Conservation (phyloP, 1,140 invertebrate genomes). For the Triops longicaudatus region DNA sequence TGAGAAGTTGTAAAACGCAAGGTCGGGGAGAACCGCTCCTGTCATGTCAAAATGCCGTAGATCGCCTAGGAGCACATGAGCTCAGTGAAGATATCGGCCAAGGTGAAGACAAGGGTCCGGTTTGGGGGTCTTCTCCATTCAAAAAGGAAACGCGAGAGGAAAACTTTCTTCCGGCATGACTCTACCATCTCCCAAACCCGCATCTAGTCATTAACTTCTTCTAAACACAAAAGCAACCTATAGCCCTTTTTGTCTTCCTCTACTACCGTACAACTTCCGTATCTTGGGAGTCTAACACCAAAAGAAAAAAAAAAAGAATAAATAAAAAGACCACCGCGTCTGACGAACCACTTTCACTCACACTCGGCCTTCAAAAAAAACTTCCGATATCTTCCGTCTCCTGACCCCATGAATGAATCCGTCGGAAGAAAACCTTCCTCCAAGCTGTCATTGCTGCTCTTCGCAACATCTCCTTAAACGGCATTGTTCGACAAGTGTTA, state of each 20-base stretch:
- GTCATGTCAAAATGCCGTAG: constrained; percentile 7
- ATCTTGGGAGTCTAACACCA: background rate
- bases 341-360: background rate
- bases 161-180: background rate
- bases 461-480: too few species aligned
- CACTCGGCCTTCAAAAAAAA: background rate
- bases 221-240: background rate
- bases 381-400: background rate
- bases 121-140: background rate
- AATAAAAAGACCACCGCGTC: background rate
- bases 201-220: background rate
- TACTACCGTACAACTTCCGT: constrained; percentile 6
- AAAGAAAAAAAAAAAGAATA: too few species aligned
- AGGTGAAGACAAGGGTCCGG: constrained; percentile 1
- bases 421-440: background rate
- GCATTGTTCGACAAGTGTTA: too few species aligned
- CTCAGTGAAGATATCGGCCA: background rate
- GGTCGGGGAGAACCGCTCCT: constrained; percentile 13
- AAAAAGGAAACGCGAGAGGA: background rate
- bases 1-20: constrained; percentile 8
- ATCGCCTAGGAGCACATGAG: background rate
- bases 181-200: background rate
- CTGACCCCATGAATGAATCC: background rate
- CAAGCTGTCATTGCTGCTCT: background rate
- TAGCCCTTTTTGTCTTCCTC: background rate